Conservation (phyloP, 2,797 vertebrate species). For the Anguilla marmorata region DNA sequence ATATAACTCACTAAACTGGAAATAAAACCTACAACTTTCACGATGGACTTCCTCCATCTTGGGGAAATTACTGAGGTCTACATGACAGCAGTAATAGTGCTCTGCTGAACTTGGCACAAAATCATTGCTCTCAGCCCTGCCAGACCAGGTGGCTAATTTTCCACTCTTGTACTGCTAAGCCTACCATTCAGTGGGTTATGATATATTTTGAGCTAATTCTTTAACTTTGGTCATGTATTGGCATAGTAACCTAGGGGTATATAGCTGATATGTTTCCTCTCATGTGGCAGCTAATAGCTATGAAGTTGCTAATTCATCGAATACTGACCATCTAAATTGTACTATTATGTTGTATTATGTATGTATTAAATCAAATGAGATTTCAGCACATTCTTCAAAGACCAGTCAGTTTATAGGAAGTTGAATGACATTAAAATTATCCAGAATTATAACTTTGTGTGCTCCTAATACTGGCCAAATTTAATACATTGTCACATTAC, state of each 20-base stretch:
- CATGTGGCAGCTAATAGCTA: neutral
- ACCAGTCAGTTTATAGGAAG: neutral
- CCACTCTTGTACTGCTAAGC: constrained; percentile 1
- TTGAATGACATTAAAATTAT: neutral
- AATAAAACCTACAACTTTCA: neutral
- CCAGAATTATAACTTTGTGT: neutral
- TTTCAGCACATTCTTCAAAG: neutral
- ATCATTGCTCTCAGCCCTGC: neutral
- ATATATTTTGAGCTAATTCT: neutral
- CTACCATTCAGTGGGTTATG: neutral
- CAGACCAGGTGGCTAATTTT: neutral
- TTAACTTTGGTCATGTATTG: neutral
- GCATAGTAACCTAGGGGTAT: neutral
- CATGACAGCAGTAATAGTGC: neutral
- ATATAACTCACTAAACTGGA: neutral
- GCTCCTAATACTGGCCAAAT: neutral
- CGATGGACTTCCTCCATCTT: neutral
- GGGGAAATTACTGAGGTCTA: neutral
- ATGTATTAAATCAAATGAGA: neutral
- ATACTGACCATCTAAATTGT: neutral
- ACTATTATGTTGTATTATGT: neutral
- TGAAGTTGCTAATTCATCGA: neutral
- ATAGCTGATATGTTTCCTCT: neutral
- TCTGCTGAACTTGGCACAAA: neutral
- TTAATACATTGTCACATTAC: neutral